Percentiles rank a stretch among this genome's conserved stretches.
These are phyloP conservation scores for Tinea pellionella DNA, from an alignment of 2,888 invertebrate genomes.

Conservation along the genomic window DNA sequence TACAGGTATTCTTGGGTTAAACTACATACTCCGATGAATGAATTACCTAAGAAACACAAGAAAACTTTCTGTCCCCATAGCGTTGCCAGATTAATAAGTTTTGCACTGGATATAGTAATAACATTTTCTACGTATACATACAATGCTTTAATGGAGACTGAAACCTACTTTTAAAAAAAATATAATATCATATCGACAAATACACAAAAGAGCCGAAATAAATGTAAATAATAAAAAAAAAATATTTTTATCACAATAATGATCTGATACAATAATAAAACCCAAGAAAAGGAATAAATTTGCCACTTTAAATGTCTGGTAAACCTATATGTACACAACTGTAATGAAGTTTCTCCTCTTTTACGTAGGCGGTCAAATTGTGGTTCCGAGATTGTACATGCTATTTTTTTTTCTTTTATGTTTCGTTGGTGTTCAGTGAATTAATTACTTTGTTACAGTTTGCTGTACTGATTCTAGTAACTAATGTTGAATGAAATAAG, in stretches of 20 bases:
- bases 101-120: no score
- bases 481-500: not conserved
- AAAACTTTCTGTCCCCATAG: not conserved
- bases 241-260: no score
- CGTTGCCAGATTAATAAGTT: not conserved
- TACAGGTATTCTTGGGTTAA: not conserved
- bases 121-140: no score
- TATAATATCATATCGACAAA: no score
- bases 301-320: not conserved
- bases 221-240: no score
- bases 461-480: not conserved
- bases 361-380: constrained; percentile 5
- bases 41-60: not conserved
- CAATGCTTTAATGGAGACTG: no score
- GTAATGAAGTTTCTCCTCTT: constrained; percentile 7
- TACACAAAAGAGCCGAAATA: no score
- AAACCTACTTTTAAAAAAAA: no score
- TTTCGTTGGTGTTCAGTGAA: not conserved
- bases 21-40: constrained; percentile 1
- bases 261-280: no score
- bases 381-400: constrained; percentile 1
- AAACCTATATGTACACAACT: not conserved
- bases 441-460: constrained; percentile 9
- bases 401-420: not conserved
- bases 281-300: no score